Conservation (phyloP, 2,113 vertebrate species). For the Camarhynchus parvulus region DNA sequence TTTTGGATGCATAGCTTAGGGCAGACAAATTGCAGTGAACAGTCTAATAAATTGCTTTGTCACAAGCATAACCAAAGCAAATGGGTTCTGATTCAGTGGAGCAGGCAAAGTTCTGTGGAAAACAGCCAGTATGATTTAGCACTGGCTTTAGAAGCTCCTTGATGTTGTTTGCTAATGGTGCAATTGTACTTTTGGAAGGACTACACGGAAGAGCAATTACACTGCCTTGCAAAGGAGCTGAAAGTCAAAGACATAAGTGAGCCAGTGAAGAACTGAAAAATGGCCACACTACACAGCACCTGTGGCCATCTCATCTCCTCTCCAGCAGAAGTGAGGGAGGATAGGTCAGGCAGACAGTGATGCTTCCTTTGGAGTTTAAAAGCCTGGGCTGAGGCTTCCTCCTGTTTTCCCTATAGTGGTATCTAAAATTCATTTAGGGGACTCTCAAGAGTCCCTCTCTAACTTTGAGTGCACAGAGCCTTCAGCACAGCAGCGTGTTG, state of each 20-base stretch:
- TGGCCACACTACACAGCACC: background rate
- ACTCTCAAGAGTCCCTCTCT: background rate
- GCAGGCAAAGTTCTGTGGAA: background rate
- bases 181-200: constrained; percentile 13
- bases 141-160: background rate
- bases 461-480: background rate
- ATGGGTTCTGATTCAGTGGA: background rate
- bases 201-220: background rate
- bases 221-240: background rate
- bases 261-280: background rate
- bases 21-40: constrained; percentile 2
- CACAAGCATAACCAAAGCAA: background rate
- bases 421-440: background rate
- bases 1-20: background rate
- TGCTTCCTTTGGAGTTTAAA: background rate
- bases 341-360: background rate
- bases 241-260: background rate
- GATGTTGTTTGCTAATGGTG: background rate
- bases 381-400: background rate
- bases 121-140: background rate
- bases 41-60: background rate
- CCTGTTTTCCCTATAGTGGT: background rate
- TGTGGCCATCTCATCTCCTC: background rate
- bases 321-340: background rate
- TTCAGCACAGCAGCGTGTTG: fast-evolving